Evolutionary conservation across 2,797 vertebrate species (phyloP), one percentile per base, ranked within the genome.

Genomic region (Sebastes nivosus): DNA sequence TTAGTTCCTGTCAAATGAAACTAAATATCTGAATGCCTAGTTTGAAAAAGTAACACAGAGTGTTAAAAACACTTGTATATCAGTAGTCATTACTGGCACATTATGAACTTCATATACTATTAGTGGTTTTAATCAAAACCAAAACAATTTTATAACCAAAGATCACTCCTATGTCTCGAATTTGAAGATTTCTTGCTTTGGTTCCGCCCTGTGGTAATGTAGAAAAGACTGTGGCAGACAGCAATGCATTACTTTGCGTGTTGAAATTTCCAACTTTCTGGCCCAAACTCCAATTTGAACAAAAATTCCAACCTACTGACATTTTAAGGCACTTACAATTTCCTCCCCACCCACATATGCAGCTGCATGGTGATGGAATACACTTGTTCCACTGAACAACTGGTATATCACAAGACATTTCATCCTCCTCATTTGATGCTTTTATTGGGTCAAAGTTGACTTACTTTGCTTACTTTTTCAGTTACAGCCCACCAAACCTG

Each of bases 351-450:
- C 75, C 67, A 83, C 42, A 1, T 71, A 54, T 18, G 68, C 59
- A 85, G 77, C 67, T 78, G 83, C 80, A 52, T 22, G 63, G 34
- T 77, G 79, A 74, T 46, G 70, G 46, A 60, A 68, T 77, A 74
- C 54, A 60, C 70, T 52, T 36, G 68, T 73, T 77, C 75, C 77
- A 79, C 46, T 76, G 22, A 71, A 80, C 46, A 63, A 64, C 71
- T 82, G 73, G 70, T 76, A 84, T 14, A 46, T 74, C 32, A 32
- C 52, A 72, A 67, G 32, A 52, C 50, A 54, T 59, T 60, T 59
- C 38, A 32, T 57, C 27, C 25, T 67, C 24, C 22, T 64, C 57
- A 63, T 52, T 36, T 9, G 60, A 52, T 29, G 34, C 22, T 11
- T 32, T 54, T n/a, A 54, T 54, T 54, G n/a, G n/a, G 9, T 22